Conservation (phyloP, 2,113 vertebrate genomes). For the Oxygymnocypris stewartii region DNA sequence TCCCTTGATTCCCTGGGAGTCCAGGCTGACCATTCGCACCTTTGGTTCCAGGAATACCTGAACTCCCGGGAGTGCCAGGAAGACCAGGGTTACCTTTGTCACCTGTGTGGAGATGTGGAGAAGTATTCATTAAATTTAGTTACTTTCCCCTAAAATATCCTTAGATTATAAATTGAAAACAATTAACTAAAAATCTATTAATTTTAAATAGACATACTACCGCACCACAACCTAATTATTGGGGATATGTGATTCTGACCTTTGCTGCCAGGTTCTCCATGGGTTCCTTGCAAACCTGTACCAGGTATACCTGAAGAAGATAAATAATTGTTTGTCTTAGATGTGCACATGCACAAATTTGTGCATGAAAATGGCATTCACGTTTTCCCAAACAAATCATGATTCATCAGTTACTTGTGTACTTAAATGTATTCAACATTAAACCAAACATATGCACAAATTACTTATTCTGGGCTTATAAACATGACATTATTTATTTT, state of each 20-base stretch:
- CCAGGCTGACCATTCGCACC: constrained; percentile 87
- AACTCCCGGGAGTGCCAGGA: constrained; percentile 85
- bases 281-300: constrained; percentile 79
- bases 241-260: constrained; percentile 70
- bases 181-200: not conserved
- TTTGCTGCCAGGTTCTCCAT: constrained; percentile 82
- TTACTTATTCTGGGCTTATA: not conserved
- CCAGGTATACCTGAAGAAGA: constrained; percentile 81
- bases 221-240: not conserved
- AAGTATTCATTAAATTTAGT: not conserved
- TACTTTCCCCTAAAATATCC: not conserved
- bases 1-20: constrained; percentile 78
- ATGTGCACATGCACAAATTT: not conserved
- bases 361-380: not conserved
- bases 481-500: not conserved
- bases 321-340: not conserved
- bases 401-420: not conserved
- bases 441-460: not conserved
- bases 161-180: not conserved
- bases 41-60: constrained; percentile 88
- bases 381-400: not conserved
- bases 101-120: constrained; percentile 72
- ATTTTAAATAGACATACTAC: not conserved
- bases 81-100: constrained; percentile 85
- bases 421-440: not conserved